Conservation (phyloP, 2,888 invertebrate genomes). For the Drosophila suboccidentalis region DNA sequence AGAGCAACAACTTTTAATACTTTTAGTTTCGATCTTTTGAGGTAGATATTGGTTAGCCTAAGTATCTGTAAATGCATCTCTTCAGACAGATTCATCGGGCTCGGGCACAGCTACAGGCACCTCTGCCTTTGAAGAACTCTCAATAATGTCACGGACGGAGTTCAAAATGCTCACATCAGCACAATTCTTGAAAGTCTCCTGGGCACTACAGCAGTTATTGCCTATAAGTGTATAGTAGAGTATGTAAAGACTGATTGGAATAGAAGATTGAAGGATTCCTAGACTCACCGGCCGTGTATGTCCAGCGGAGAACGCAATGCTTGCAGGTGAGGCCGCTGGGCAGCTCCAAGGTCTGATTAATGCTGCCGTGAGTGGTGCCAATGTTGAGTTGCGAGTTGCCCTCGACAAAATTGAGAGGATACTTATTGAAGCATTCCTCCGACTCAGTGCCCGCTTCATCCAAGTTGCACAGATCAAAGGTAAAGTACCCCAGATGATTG, state of each 20-base stretch:
- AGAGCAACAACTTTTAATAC: slow-evolving; percentile 1
- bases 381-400: slow-evolving; percentile 73
- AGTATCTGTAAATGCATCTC: background rate
- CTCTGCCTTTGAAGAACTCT: slow-evolving; percentile 20
- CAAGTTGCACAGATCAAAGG: slow-evolving; percentile 86
- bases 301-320: slow-evolving; percentile 87
- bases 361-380: slow-evolving; percentile 64
- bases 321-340: slow-evolving; percentile 86
- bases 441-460: slow-evolving; percentile 85
- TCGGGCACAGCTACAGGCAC: slow-evolving; percentile 18
- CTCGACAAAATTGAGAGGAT: slow-evolving; percentile 82
- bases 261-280: background rate
- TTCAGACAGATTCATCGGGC: background rate
- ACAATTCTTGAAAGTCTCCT: slow-evolving; percentile 87
- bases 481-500: slow-evolving; percentile 86
- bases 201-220: slow-evolving; percentile 87
- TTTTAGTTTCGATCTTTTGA: slow-evolving; percentile 3
- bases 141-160: slow-evolving; percentile 39
- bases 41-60: slow-evolving; percentile 9
- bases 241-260: background rate
- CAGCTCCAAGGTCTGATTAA: slow-evolving; percentile 64
- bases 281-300: slow-evolving; percentile 85
- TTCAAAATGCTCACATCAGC: slow-evolving; percentile 85
- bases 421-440: slow-evolving; percentile 86
- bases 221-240: slow-evolving; percentile 57